These are phyloP conservation scores for Ischnura elegans DNA, from an alignment of 2,888 invertebrate species.

Conservation along the genomic window DNA sequence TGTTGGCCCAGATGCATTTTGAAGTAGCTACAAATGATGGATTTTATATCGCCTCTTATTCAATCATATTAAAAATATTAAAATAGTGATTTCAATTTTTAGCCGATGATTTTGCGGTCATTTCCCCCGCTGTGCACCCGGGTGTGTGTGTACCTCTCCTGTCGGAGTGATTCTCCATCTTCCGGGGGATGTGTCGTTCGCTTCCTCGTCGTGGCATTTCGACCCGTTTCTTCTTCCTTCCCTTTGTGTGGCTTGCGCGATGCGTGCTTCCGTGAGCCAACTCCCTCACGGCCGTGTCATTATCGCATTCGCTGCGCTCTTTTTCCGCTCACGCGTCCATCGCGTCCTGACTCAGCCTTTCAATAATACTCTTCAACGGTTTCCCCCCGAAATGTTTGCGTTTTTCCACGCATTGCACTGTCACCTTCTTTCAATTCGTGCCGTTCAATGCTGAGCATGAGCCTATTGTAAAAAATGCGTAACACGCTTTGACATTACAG, in stretches of 20 bases:
- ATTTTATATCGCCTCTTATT: too few species aligned
- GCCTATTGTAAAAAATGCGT: too few species aligned
- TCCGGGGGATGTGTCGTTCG: not conserved
- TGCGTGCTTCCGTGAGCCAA: not conserved
- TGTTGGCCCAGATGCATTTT: too few species aligned
- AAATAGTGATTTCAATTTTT: too few species aligned
- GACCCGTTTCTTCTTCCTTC: not conserved
- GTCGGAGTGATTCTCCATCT: not conserved
- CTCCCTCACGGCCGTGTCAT: not conserved
- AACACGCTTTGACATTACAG: too few species aligned
- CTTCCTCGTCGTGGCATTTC: not conserved
- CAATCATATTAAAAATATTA: too few species aligned
- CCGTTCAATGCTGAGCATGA: too few species aligned
- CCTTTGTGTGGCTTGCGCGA: not conserved
- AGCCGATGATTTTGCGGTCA: too few species aligned
- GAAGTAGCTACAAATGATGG: too few species aligned
- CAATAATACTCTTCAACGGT: slow-evolving; percentile 5
- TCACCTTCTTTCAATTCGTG: not conserved
- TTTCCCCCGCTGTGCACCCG: too few species aligned
- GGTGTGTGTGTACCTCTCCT: too few species aligned
- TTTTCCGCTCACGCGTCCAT: not conserved
- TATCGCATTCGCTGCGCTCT: not conserved
- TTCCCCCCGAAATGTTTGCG: not conserved
- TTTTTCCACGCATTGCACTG: not conserved
- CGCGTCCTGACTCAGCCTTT: not conserved